A percentile compares a stretch with the other conserved stretches of the same genome.
These are phyloP conservation scores for Ceratina calcarata DNA, from an alignment of 1,140 invertebrate genomes.

Conservation along the genomic window DNA sequence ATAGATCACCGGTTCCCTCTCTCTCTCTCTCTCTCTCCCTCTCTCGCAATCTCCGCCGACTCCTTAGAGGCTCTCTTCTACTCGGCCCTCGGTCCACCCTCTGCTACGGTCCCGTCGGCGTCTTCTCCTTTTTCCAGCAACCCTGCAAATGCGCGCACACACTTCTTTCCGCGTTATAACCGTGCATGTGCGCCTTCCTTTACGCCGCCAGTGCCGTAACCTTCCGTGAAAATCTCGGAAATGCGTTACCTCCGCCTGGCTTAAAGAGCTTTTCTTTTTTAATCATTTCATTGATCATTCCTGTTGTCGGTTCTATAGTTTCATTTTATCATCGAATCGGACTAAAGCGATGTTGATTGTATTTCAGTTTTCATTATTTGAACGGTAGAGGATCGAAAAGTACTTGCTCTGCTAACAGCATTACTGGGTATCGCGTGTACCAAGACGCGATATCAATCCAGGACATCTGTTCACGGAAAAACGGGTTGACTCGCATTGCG, in stretches of 20 bases:
- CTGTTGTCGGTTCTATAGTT: background rate
- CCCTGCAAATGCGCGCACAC: constrained; percentile 50
- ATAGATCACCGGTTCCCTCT: constrained; percentile 71
- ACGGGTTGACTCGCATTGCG: background rate
- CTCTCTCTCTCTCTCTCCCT: constrained; percentile 36
- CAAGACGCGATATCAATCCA: constrained; percentile 10
- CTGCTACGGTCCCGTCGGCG: background rate
- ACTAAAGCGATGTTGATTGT: no score
- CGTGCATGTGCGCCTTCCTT: constrained; percentile 26
- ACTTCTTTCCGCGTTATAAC: constrained; percentile 48
- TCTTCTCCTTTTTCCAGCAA: constrained; percentile 18
- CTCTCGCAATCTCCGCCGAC: constrained; percentile 61
- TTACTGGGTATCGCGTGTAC: constrained; percentile 17
- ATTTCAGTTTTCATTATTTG: no score
- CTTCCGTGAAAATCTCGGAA: background rate
- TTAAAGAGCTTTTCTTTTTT: background rate
- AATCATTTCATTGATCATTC: no score
- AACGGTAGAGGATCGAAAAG: no score
- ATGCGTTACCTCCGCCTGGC: no score
- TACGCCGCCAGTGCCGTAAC: constrained; percentile 41
- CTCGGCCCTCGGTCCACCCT: background rate
- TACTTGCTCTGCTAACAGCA: background rate
- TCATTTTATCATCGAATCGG: no score
- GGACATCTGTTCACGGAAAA: constrained; percentile 19
- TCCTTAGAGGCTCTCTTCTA: constrained; percentile 37